Evolutionary conservation across 2,888 invertebrate genomes (phyloP).

Genomic region (Sinohyriopsis cumingii): DNA sequence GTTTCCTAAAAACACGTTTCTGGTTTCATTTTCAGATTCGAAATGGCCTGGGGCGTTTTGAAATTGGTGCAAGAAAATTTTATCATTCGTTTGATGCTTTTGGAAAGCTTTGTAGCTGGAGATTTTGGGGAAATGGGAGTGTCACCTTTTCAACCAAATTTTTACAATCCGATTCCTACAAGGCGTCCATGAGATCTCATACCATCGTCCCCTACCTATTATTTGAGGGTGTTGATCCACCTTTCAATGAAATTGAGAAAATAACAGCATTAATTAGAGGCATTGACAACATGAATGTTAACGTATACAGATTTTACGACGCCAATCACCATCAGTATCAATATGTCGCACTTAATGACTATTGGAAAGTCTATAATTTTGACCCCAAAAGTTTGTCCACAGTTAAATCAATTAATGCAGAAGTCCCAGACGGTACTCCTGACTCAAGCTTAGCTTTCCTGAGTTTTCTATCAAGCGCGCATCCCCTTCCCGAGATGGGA

Average conservation of each 20-base stretch:
- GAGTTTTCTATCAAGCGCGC: constrained; percentile 64
- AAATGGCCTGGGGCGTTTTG: constrained; percentile 56
- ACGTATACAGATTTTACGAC: constrained; percentile 48
- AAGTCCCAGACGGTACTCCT: constrained; percentile 21
- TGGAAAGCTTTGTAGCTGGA: constrained; percentile 49
- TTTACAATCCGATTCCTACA: constrained; percentile 55
- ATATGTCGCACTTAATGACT: constrained; percentile 63
- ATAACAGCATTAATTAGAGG: constrained; percentile 55
- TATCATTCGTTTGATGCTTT: constrained; percentile 55
- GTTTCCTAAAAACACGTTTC: too few species aligned
- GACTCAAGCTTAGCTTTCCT: constrained; percentile 37
- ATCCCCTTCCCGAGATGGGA: constrained; percentile 62
- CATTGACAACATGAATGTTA: constrained; percentile 67
- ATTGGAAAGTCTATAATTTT: constrained; percentile 63
- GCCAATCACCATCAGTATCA: constrained; percentile 8
- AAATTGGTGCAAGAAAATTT: constrained; percentile 38
- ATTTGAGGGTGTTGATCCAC: constrained; percentile 58
- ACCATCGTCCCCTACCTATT: constrained; percentile 62
- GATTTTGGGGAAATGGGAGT: constrained; percentile 38
- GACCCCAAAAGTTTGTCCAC: constrained; percentile 28
- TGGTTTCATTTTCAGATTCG: constrained; percentile 69
- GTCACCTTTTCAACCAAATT: constrained; percentile 48
- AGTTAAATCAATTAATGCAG: constrained; percentile 18
- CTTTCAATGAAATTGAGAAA: constrained; percentile 51
- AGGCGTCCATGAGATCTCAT: constrained; percentile 39